phyloP scores from a whole-genome alignment of 2,888 invertebrate species.

The Cephus pygmeus region DNA sequence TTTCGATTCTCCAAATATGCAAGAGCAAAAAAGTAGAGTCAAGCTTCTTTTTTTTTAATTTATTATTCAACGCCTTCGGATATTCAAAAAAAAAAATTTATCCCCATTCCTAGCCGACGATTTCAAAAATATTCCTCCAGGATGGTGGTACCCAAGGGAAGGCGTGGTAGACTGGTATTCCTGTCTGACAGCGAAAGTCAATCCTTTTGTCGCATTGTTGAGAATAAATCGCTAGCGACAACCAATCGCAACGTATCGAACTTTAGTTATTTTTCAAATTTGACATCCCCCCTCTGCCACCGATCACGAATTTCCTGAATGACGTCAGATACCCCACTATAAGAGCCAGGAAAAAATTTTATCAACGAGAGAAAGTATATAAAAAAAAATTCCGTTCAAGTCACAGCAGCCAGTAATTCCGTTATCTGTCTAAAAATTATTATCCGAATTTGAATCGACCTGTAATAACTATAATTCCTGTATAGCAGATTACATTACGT shows the following conservation, averaged over 20 bases:
- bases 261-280: background rate
- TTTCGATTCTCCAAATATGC: background rate
- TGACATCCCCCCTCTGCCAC: background rate
- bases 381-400: background rate
- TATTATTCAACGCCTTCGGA: background rate
- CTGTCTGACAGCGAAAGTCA: background rate
- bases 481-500: background rate
- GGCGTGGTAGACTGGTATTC: background rate
- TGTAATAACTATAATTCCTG: background rate
- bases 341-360: background rate
- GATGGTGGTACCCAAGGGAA: background rate
- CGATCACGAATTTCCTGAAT: background rate
- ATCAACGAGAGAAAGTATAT: background rate
- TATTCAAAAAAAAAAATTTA: background rate
- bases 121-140: background rate
- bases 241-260: background rate
- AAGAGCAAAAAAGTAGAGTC: background rate
- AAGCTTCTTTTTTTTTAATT: background rate
- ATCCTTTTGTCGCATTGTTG: constrained; percentile 1
- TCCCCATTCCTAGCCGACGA: background rate
- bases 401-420: background rate
- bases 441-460: background rate
- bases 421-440: background rate
- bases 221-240: background rate
- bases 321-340: background rate